phyloP scores from a whole-genome alignment of 1,140 invertebrate genomes.

The Pristionchus pacificus region DNA sequence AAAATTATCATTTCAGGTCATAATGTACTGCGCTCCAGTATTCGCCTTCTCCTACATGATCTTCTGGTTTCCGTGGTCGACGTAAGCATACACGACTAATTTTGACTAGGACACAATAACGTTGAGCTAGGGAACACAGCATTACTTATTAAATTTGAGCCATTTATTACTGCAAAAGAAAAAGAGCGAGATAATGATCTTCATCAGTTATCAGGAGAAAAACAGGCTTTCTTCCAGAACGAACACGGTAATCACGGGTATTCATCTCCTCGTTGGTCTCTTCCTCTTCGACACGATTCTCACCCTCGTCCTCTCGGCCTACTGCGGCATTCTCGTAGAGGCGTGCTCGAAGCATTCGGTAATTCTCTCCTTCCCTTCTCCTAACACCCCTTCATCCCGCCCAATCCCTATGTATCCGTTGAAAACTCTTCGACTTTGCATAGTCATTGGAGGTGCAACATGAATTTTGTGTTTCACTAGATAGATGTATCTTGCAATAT shows the following conservation, averaged over 20 bases:
- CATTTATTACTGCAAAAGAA: too few species aligned
- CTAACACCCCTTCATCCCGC: too few species aligned
- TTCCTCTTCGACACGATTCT: constrained; percentile 59
- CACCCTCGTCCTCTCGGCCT: constrained; percentile 57
- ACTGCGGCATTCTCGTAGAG: constrained; percentile 57
- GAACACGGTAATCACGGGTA: constrained; percentile 34
- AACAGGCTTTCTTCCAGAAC: constrained; percentile 18
- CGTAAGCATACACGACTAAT: too few species aligned
- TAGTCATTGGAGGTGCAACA: too few species aligned
- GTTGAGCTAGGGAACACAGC: too few species aligned
- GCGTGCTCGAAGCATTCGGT: not conserved
- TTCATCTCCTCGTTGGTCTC: constrained; percentile 56
- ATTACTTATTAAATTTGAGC: too few species aligned
- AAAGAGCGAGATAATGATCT: too few species aligned
- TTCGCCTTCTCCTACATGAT: constrained; percentile 58
- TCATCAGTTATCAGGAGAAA: not conserved
- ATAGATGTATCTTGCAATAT: not conserved
- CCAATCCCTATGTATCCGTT: too few species aligned
- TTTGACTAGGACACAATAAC: too few species aligned
- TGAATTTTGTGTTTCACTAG: too few species aligned
- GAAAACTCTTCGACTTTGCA: too few species aligned
- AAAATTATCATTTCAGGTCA: constrained; percentile 44
- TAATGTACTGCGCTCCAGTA: constrained; percentile 58
- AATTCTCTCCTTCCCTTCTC: too few species aligned
- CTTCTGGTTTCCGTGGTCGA: constrained; percentile 59